Evolutionary conservation across 2,797 vertebrate species (phyloP), one percentile per base, ranked within the genome.

Genomic region (Gymnocypris eckloni): DNA sequence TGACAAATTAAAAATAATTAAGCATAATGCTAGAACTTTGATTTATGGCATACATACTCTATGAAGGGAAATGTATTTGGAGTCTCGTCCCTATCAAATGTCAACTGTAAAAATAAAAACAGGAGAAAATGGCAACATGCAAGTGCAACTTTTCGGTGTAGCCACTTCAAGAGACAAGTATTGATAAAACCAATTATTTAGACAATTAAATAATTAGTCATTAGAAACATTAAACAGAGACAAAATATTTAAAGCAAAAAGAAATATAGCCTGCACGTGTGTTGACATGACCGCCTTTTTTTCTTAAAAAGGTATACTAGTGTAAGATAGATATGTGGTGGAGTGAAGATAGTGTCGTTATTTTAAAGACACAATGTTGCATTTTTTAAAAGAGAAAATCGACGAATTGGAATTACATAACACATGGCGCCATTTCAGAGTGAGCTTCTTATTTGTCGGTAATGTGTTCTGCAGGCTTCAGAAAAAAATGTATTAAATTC

Each of bases 341-440:
- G 8, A 33, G 6, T 33, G 3, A 67, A 28, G 37, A 6, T 64
- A 4, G 61, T 48, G n/a, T 22, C 1, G 10, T 25, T 25, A n/a
- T 45, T 37, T 25, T 67, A 33, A 41, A 77, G n/a, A 43, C 28
- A 41, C 48, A 25, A 20, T 41, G 61, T 41, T 78, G 25, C 9
- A 54, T 69, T 77, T 33, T 15, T 67, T 54, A 22, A 84, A 39
- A 50, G 4, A 25, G 54, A 39, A 67, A 52, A 52, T 84, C 61
- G 2, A 84, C 66, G 25, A 83, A 28, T 22, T 22, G 2, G 37
- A 52, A 33, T 84, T 84, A 56, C 59, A 41, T 77, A 83, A 77
- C 72, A 61, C 71, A 77, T 77, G 45, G 45, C 82, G 45, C 61
- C 73, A 45, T 78, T 84, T 69, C 48, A 69, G 4, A 43, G 45